phyloP scores from a whole-genome alignment of 2,888 invertebrate genomes.

The Ecliptopera silaceata region DNA sequence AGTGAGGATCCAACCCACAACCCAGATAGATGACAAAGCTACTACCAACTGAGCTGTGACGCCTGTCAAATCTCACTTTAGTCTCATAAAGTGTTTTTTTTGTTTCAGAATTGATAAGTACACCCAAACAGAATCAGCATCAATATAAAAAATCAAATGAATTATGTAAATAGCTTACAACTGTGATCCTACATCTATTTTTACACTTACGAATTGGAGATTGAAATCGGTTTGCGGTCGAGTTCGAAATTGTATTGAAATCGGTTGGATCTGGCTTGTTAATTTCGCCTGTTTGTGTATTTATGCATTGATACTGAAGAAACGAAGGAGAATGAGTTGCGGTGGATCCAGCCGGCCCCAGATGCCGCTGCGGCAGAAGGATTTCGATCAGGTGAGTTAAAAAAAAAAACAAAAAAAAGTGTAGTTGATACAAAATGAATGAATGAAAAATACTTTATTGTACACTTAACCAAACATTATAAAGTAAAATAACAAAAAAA shows the following conservation, averaged over 20 bases:
- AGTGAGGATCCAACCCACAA: no score
- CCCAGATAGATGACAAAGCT: no score
- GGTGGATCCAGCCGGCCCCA: constrained; percentile 62
- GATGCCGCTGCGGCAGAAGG: constrained; percentile 88
- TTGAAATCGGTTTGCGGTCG: not conserved
- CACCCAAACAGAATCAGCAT: constrained; percentile 41
- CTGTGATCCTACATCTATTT: constrained; percentile 61
- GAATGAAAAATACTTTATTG: no score
- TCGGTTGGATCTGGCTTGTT: constrained; percentile 7
- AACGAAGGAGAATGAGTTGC: constrained; percentile 54
- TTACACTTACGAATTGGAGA: not conserved
- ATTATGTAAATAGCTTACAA: constrained; percentile 43
- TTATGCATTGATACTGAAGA: constrained; percentile 43
- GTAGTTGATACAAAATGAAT: not conserved
- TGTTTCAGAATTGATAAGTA: constrained; percentile 60
- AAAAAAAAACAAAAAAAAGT: no score
- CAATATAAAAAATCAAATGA: constrained; percentile 54
- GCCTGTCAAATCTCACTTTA: no score
- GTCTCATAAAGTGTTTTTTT: constrained; percentile 29
- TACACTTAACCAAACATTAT: no score
- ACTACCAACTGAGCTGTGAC: no score
- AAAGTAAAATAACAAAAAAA: no score
- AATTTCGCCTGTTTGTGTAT: constrained; percentile 29
- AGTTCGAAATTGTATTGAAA: constrained; percentile 2
- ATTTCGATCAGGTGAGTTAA: constrained; percentile 88